A percentile compares a stretch with the other conserved stretches of the same genome.
Evolutionary conservation across 2,113 vertebrate genomes (phyloP).

Genomic region (Dicaeum eximium): DNA sequence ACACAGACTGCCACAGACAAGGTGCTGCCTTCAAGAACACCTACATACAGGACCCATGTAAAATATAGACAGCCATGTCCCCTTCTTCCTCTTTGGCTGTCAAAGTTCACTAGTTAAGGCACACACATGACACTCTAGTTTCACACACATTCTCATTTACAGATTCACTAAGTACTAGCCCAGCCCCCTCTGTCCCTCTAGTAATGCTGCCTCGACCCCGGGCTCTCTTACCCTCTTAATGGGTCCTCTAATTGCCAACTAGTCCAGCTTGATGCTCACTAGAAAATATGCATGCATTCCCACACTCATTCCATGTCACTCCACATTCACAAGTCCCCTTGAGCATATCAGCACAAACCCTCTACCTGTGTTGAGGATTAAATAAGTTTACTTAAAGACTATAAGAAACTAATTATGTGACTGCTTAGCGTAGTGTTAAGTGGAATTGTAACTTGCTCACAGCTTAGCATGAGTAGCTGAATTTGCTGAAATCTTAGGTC

Average conservation of each 20-base stretch:
- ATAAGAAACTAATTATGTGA: not conserved
- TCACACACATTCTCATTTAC: not conserved
- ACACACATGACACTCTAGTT: too few species aligned
- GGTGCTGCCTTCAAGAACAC: not conserved
- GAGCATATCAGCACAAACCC: not conserved
- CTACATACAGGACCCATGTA: not conserved
- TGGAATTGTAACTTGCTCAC: not conserved
- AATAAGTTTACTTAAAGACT: not conserved
- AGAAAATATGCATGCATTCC: not conserved
- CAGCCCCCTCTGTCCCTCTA: not conserved
- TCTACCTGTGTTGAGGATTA: not conserved
- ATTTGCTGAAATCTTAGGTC: not conserved
- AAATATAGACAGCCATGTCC: not conserved
- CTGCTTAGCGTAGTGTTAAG: not conserved
- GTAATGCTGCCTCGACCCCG: not conserved
- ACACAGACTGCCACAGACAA: not conserved
- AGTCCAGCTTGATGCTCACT: not conserved
- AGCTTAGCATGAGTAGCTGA: not conserved
- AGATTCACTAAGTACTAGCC: not conserved
- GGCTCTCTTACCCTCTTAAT: not conserved
- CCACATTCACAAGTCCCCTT: not conserved
- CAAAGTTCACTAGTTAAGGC: not conserved
- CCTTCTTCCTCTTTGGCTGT: not conserved
- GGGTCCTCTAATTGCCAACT: not conserved
- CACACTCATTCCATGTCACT: not conserved